Base-by-base conservation (phyloP, 2,113 vertebrate genomes). In the Geococcyx californianus region DNA sequence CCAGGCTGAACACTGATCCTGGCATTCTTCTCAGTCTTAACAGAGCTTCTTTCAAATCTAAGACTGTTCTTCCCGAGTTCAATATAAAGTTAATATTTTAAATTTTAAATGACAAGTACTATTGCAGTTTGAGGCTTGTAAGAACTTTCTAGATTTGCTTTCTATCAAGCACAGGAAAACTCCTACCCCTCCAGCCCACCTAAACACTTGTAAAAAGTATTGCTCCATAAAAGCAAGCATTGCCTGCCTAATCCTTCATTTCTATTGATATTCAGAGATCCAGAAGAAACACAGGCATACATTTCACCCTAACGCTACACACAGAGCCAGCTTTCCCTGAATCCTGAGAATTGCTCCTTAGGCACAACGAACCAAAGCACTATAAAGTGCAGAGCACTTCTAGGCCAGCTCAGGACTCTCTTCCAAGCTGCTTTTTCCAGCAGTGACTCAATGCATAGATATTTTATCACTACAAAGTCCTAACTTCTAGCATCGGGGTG, bases 381-480 rank as follows among this genome's bases (percentile, higher is more conserved):
- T 42, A 67, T 83, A 47, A 91, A 96, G 75, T 9, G 20, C 72
- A n/a, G 66, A 87, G 69, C 10, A 42, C 62, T 87, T 78, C 67
- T 40, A 47, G 88, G 63, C 44, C 82, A 87, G 58, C 74, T 85
- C 59, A 87, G 72, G 83, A 73, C 40, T 85, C 75, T 51, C 42
- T 83, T 51, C 14, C 1, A 6, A 95, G 68, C 51, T 86, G 78
- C 55, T 51, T 90, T 44, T 51, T 89, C 76, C 83, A 94, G 47
- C 33, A 19, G 75, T 88, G 89, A 94, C 78, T 80, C 89, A 63
- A 63, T 17, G 59, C 55, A 62, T 0, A 1, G 67, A 19, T 66
- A 83, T 91, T 95, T 97, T 94, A 96, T 96, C 82, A 66, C 75
- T 90, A 77, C 44, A 7, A 44, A 94, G 63, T 55, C 79, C 87